A percentile compares a stretch with the other conserved stretches of the same genome.
Evolutionary conservation across 2,797 vertebrate species (phyloP).

Genomic region (Pangasius krempfi): DNA sequence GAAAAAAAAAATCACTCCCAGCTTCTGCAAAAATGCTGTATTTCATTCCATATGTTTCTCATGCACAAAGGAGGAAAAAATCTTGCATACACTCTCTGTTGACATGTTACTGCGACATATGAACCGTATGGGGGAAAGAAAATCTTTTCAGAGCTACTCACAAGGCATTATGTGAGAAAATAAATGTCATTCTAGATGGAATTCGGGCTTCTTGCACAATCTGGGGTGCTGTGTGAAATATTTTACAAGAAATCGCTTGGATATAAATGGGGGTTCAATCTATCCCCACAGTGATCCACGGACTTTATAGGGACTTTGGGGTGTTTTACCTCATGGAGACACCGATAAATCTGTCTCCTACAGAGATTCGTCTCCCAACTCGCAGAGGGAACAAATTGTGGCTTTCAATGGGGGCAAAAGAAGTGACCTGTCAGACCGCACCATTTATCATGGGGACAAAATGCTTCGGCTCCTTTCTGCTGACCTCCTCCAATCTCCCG

Average conservation of each 20-base stretch:
- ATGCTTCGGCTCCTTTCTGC: conserved; percentile 81
- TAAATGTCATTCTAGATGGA: conserved; percentile 45
- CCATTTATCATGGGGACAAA: conserved; percentile 93
- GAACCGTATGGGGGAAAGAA: conserved; percentile 54
- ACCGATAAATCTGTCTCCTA: conserved; percentile 91
- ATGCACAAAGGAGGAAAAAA: conserved; percentile 60
- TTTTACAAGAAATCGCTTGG: conserved; percentile 71
- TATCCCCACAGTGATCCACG: conserved; percentile 75
- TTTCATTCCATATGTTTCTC: conserved; percentile 70
- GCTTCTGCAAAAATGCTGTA: conserved; percentile 59
- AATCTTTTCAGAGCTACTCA: conserved; percentile 53
- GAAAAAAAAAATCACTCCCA: conserved; percentile 69
- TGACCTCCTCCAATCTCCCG: conserved; percentile 83
- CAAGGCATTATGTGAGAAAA: conserved; percentile 38
- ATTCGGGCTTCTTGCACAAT: conserved; percentile 44
- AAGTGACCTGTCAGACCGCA: conserved; percentile 86
- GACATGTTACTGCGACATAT: conserved; percentile 28
- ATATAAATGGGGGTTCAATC: conserved; percentile 80
- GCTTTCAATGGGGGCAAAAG: conserved; percentile 77
- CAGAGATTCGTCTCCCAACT: conserved; percentile 84
- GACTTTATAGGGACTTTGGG: conserved; percentile 79
- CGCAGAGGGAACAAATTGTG: conserved; percentile 88
- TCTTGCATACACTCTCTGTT: conserved; percentile 16
- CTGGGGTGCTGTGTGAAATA: conserved; percentile 66
- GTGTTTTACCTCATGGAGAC: conserved; percentile 81